Base-by-base conservation (phyloP, 2,113 vertebrate species). In the Psephotus haematonotus region DNA sequence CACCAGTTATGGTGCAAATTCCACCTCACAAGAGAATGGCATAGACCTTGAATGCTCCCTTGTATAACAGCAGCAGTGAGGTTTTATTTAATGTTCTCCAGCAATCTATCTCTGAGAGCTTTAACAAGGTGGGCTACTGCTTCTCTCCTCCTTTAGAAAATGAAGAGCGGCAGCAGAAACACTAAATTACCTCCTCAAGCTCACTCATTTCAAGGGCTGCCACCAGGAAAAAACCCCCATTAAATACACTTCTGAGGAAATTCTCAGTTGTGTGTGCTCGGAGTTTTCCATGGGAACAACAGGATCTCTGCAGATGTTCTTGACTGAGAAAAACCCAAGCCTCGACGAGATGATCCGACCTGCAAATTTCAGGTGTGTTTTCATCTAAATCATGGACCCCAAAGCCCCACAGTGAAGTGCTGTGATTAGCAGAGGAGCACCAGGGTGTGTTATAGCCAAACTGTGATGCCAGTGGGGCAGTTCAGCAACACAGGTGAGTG, bases 31-130 rank as follows among this genome's bases (percentile, higher is more conserved):
- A 35, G 77, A 80, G 88, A 83, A 50, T 4, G 28, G 60, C 50
- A 75, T 23, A 37, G 77, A 92, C 84, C 89, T 78, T 17, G 5
- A 52, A 67, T 23, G 14, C 53, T 41, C 70, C 57, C 62, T 52
- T 6, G 4, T 80, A 19, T 59, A 65, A n/a, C 0, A 0, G 53
- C 43, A 69, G 50, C 67, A 43, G 31, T n/a, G 57, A 93, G 81
- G 25, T 79, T 75, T 92, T 84, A 82, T 86, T 95, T 91, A 68
- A 86, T 76, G 77, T n/a, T 91, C 75, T 96, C 77, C 92, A 65
- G 33, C 72, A 81, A 29, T 68, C 69, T 55, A 18, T 49, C 80
- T 93, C 74, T 37, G 19, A 82, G 82, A 76, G 52, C 57, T 86
- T 76, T 92, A 92, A 96, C 59, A 76, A 96, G 77, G 46, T 86